Conservation (phyloP, 2,113 vertebrate species). For the Oryctolagus cuniculus region mOryCun1.1 NC_091440.1:133078501-133079000, state of each 20-base stretch:
- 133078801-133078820: background rate
- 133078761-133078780: background rate
- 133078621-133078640: background rate
- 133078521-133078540: background rate
- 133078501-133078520: background rate
- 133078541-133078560: background rate
- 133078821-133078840: background rate
- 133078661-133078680: background rate
- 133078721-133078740: background rate
- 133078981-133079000: background rate
- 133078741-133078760: background rate
- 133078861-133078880: background rate
- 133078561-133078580: slow-evolving; percentile 6
- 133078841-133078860: background rate
- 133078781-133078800: background rate
- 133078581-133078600: background rate
- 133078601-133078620: background rate
- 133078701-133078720: background rate
- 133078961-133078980: background rate
- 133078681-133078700: background rate
- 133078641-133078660: background rate
- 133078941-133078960: too few species aligned
- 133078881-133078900: slow-evolving; percentile 5
- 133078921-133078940: background rate
- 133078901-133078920: background rate